Evolutionary conservation across 2,113 vertebrate genomes (phyloP).

Genomic region (Lepus europaeus): DNA sequence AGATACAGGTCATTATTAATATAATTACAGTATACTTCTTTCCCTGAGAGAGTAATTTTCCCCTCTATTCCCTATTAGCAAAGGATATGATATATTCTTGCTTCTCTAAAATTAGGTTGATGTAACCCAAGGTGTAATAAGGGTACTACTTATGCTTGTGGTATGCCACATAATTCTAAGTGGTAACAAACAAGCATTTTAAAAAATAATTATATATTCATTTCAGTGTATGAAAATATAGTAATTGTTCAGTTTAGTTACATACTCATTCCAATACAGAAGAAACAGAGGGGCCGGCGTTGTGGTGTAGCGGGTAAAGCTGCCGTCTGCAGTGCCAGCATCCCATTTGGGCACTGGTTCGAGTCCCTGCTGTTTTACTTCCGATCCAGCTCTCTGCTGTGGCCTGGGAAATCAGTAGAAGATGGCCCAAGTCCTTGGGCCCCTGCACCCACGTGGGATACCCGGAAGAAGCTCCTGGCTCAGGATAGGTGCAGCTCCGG

Average conservation of each 20-base stretch:
- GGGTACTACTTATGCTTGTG: neutral
- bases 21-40: neutral
- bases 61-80: conserved; percentile 10
- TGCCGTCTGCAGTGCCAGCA: no score
- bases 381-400: no score
- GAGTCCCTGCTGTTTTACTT: no score
- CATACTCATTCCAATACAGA: neutral
- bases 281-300: neutral
- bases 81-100: conserved; percentile 27
- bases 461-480: no score
- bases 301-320: no score
- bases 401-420: no score
- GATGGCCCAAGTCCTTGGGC: no score
- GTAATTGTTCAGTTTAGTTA: neutral
- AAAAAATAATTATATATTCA: neutral
- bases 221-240: conserved; percentile 30
- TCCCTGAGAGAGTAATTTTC: conserved; percentile 19
- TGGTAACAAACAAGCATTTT: conserved; percentile 1
- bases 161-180: conserved; percentile 2
- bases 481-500: no score
- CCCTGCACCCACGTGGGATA: no score
- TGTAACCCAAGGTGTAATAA: neutral
- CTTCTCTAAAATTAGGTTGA: conserved; percentile 35
- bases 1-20: conserved; percentile 4
- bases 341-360: no score